Evolutionary conservation across 2,113 vertebrate species (phyloP).

Genomic region (Mustela nigripes): DNA sequence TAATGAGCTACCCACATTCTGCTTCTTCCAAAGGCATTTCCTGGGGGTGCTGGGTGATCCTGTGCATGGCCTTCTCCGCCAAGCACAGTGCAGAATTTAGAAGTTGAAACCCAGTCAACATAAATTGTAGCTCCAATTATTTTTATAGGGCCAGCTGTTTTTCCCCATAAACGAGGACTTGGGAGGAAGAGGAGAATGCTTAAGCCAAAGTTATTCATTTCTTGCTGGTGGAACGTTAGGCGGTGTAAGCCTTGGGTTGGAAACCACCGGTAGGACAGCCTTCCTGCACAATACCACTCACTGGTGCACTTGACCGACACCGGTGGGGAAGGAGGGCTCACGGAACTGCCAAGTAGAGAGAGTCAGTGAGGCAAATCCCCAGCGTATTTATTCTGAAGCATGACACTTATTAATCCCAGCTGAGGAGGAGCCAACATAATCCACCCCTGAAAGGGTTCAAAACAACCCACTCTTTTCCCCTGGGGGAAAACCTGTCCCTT

Average conservation of each 20-base stretch:
- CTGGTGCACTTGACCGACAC: background rate
- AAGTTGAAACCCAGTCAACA: constrained; percentile 78
- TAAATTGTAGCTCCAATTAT: constrained; percentile 81
- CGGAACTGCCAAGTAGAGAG: background rate
- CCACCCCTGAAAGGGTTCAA: constrained; percentile 14
- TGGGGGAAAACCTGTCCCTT: constrained; percentile 46
- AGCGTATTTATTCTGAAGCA: background rate
- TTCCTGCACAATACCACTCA: background rate
- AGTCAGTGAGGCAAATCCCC: background rate
- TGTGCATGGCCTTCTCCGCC: constrained; percentile 50
- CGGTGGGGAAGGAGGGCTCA: background rate
- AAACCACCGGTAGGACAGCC: background rate
- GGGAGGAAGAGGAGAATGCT: background rate
- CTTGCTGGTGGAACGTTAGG: background rate
- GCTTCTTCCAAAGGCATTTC: constrained; percentile 35
- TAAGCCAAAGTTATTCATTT: background rate
- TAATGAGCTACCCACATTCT: background rate
- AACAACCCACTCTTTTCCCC: constrained; percentile 5
- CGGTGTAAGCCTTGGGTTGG: background rate
- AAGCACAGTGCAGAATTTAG: constrained; percentile 69
- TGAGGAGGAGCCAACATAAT: constrained; percentile 52
- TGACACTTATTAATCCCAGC: constrained; percentile 47
- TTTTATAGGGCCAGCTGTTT: constrained; percentile 82
- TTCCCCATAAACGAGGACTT: constrained; percentile 65
- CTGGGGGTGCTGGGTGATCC: background rate